phyloP scores from a whole-genome alignment of 2,888 invertebrate genomes.

The Melitaea athalia region DNA sequence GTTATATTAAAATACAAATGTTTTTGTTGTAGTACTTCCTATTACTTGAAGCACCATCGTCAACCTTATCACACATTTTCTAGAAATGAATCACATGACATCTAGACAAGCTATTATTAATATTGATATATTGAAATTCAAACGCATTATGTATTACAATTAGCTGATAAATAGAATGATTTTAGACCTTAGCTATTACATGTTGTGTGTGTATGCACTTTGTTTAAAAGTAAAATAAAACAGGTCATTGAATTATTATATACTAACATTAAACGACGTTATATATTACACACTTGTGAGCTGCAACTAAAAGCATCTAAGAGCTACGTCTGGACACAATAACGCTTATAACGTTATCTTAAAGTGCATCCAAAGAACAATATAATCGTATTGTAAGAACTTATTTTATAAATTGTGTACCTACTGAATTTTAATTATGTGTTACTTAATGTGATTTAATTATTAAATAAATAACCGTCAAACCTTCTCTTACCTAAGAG shows the following conservation, averaged over 20 bases:
- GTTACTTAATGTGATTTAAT: not conserved
- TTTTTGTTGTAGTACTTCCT: too few relatives aligned
- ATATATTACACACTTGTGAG: conserved; percentile 34
- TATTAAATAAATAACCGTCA: too few relatives aligned
- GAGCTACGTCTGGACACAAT: conserved; percentile 25
- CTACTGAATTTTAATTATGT: not conserved
- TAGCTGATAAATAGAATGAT: too few relatives aligned
- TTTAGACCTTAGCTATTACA: too few relatives aligned
- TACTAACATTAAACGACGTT: not conserved
- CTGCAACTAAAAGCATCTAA: conserved; percentile 35
- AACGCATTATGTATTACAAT: too few relatives aligned
- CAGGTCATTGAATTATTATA: not conserved
- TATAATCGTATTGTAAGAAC: not conserved
- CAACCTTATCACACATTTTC: too few relatives aligned
- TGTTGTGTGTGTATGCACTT: not conserved
- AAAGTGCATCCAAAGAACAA: conserved; percentile 11
- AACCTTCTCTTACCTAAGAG: too few relatives aligned
- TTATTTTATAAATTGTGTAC: not conserved
- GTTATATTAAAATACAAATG: too few relatives aligned
- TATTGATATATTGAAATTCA: too few relatives aligned
- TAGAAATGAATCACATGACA: too few relatives aligned
- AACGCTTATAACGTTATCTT: conserved; percentile 20
- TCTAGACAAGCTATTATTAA: too few relatives aligned
- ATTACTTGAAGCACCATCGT: too few relatives aligned
- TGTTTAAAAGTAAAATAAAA: not conserved